Base-by-base conservation (phyloP, 2,888 invertebrate species). In the Platycnemis pennipes region DNA sequence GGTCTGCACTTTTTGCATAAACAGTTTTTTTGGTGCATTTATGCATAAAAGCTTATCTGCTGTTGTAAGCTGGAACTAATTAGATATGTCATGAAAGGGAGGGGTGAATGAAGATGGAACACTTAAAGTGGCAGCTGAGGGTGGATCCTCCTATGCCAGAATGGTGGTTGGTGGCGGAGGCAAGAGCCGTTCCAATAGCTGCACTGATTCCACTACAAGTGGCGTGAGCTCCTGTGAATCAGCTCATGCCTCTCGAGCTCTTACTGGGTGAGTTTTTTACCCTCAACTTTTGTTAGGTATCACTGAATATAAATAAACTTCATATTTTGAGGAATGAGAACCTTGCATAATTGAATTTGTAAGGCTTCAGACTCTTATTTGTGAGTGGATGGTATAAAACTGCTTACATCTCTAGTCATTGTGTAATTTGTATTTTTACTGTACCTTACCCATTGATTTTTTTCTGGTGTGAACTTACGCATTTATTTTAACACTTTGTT, bases 211-310 rank as follows among this genome's bases (percentile, higher is more conserved):
- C 1, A 98, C 98, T 94, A 98, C 98, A 0, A 98, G 98, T 95
- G 98, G 98, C 86, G 98, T 98, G 44, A 98, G 98, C 96, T 98
- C 98, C 94, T 98, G 98, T 95, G 98, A 98, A 96, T 98, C 98
- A 1, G 97, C 97, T 94, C 97, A 97, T 46, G 63, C 91, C 37
- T 91, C 91, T 44, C 91, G 91, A 3, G 44, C 63, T 44, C 44
- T 63, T n/a, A n/a, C 91, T 63, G 91, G 63, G 91, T 91, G 69
- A 69, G 91, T 45, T 44, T 0, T n/a, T 2, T 22, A 87, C n/a
- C 45, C 22, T 0, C 5, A 46, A n/a, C n/a, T n/a, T 88, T 45
- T 46, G 22, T 0, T 49, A 49, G 11, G 49, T 49, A 42, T 22
- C 88, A 98, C 13, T 49, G 49, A 49, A 2, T 49, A n/a, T n/a